Evolutionary conservation across 2,888 invertebrate genomes (phyloP), one percentile per base, ranked within the genome.

Genomic region (Seira musarum): DNA sequence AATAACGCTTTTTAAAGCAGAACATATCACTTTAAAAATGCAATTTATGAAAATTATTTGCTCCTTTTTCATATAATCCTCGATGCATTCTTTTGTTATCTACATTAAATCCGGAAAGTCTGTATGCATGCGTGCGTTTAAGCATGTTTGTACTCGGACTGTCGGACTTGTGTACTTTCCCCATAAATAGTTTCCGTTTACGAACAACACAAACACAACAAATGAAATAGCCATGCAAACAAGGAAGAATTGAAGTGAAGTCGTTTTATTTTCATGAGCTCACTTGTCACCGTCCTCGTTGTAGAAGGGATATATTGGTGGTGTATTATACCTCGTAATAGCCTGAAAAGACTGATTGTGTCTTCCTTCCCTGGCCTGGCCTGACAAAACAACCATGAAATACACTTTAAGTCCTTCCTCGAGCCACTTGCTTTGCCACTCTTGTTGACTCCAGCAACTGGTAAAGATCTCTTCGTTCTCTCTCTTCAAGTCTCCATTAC

Each of bases 371-470:
- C 65, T 57, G 57, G 64, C 77, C 70, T 77, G 6, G 6, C 60
- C 57, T 74, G 74, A 74, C 74, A 69, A 46, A 40, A 40, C 40
- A 40, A 61, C 70, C 40, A 64, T 70, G 69, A 77, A 69, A 78
- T 67, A 78, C 67, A 78, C 78, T 78, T 76, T 67, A 78, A 71
- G 78, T 70, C 70, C 66, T 40, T 67, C n/a, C 49, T 24, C 57
- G 17, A 19, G 46, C 69, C 71, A 71, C 66, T 71, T 61, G 67
- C 65, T 30, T 57, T 21, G 53, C 60, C 77, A 78, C 53, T 78
- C 78, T 40, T 57, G 71, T 60, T 67, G 71, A 66, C 66, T 71
- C 78, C 71, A 78, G 71, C 78, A 78, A 71, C 78, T 78, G 49
- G 78, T 67, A 61, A 78, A 78, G 78, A 78, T 70, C 78, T 71